Base-by-base conservation (phyloP, 2,888 invertebrate species). In the Nemotelus nigrinus region DNA sequence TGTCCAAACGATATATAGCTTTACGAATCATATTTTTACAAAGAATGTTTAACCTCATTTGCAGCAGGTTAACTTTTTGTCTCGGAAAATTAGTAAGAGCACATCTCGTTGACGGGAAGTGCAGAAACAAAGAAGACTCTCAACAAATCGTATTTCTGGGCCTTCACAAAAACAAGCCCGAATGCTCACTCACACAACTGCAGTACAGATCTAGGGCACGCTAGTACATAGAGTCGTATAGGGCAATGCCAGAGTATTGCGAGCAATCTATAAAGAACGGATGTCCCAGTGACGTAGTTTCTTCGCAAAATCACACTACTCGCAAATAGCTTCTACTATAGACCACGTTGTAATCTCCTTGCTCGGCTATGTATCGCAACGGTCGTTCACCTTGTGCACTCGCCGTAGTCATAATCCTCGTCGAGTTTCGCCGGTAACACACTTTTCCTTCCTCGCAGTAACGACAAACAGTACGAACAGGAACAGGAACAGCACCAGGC, bases 251-350 rank as follows among this genome's bases (percentile, higher is more conserved):
- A 77, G 58, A 60, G 77, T 78, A 53, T 79, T 57, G 57, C 60
- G 48, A n/a, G 63, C 75, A 78, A 79, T 76, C 78, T 58, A 78
- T 78, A 78, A 50, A 55, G 65, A 47, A 58, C 47, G 74, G 50
- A 47, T 79, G 79, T 60, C 79, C 79, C 67, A 79, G 77, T 79
- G 79, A 79, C 79, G 79, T 79, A 79, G 72, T 65, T 79, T 79
- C 68, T 25, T 65, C 25, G 7, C 55, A 47, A 47, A 63, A 25
- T 25, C 25, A 25, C 25, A 25, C 25, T 25, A 25, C 25, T 25
- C 25, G 25, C 25, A 25, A 1, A 53, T n/a, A 45, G 25, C n/a
- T 10, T 45, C 63, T 74, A 74, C 48, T 72, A 43, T 74, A 63
- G 25, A 43, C 70, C 55, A 63, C 74, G 74, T 63, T 74, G 74